Evolutionary conservation across 2,888 invertebrate species (phyloP).

Genomic region (Patella ulyssiponensis): DNA sequence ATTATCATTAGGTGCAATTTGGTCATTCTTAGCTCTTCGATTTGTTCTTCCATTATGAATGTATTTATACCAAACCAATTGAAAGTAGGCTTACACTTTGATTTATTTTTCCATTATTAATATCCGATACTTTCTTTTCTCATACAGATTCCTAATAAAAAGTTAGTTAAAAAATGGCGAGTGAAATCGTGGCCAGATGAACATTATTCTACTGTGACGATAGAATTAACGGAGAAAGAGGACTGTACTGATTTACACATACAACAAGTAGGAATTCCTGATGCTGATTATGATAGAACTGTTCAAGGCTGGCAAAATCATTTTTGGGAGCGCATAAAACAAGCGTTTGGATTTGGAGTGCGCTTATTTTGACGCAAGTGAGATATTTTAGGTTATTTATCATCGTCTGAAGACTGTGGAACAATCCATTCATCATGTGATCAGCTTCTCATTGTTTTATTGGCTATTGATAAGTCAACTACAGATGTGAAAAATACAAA

Average conservation of each 20-base stretch:
- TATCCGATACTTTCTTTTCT: slow-evolving; percentile 27
- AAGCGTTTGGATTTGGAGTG: slow-evolving; percentile 89
- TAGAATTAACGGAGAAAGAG: slow-evolving; percentile 88
- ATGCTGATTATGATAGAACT: slow-evolving; percentile 82
- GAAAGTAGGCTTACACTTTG: too few species aligned
- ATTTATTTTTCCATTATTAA: background rate
- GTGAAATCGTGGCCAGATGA: slow-evolving; percentile 94
- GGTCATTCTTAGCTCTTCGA: too few species aligned
- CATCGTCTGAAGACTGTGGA: too few species aligned
- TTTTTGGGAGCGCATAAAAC: slow-evolving; percentile 95
- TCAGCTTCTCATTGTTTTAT: too few species aligned
- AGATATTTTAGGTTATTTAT: too few species aligned
- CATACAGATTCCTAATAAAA: slow-evolving; percentile 80
- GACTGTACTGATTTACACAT: slow-evolving; percentile 89
- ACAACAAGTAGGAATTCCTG: slow-evolving; percentile 88
- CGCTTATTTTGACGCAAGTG: slow-evolving; percentile 66
- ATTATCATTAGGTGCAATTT: too few species aligned
- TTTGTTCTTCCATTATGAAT: too few species aligned
- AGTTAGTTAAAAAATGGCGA: slow-evolving; percentile 92
- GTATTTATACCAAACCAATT: too few species aligned
- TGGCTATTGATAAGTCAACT: too few species aligned
- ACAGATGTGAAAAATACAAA: too few species aligned
- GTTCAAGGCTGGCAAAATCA: slow-evolving; percentile 86
- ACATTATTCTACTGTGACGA: slow-evolving; percentile 90
- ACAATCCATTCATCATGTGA: too few species aligned